Evolutionary conservation across 2,888 invertebrate species (phyloP).

Genomic region (Craniophora ligustri): DNA sequence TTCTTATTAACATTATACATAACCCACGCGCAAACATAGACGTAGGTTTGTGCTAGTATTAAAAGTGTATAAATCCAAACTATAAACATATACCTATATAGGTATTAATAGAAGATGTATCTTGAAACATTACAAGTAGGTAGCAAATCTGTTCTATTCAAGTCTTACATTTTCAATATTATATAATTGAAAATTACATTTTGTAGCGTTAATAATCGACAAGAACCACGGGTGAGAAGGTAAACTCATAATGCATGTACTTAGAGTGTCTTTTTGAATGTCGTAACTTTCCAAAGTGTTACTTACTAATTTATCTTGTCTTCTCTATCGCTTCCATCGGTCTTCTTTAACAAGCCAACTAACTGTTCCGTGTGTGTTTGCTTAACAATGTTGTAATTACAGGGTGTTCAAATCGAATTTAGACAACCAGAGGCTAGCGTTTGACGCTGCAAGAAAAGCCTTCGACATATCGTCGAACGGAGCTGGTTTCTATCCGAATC

Average conservation of each 20-base stretch:
- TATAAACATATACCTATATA: too few relatives aligned
- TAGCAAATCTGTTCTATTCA: too few relatives aligned
- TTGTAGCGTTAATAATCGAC: slow-evolving; percentile 34
- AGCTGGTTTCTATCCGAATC: slow-evolving; percentile 63
- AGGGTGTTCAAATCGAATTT: slow-evolving; percentile 75
- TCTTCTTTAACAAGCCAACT: slow-evolving; percentile 11
- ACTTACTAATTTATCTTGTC: slow-evolving; percentile 28
- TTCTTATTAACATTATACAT: neutral
- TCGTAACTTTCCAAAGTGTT: slow-evolving; percentile 43
- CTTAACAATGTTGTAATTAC: slow-evolving; percentile 59
- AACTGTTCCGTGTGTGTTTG: slow-evolving; percentile 50
- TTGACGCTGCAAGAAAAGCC: slow-evolving; percentile 78
- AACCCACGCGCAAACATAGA: neutral
- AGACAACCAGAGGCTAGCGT: slow-evolving; percentile 74
- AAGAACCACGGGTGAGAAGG: slow-evolving; percentile 35
- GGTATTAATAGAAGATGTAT: too few relatives aligned
- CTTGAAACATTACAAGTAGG: too few relatives aligned
- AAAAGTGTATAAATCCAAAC: too few relatives aligned
- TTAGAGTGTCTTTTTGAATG: slow-evolving; percentile 8
- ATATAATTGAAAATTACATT: slow-evolving; percentile 34
- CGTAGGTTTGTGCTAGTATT: too few relatives aligned
- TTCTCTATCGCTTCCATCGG: slow-evolving; percentile 47
- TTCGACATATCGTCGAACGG: slow-evolving; percentile 77
- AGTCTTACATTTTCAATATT: slow-evolving; percentile 5
- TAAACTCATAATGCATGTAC: slow-evolving; percentile 32